Base-by-base conservation (phyloP, 2,888 invertebrate genomes). In the Drosophila phalerata region DNA sequence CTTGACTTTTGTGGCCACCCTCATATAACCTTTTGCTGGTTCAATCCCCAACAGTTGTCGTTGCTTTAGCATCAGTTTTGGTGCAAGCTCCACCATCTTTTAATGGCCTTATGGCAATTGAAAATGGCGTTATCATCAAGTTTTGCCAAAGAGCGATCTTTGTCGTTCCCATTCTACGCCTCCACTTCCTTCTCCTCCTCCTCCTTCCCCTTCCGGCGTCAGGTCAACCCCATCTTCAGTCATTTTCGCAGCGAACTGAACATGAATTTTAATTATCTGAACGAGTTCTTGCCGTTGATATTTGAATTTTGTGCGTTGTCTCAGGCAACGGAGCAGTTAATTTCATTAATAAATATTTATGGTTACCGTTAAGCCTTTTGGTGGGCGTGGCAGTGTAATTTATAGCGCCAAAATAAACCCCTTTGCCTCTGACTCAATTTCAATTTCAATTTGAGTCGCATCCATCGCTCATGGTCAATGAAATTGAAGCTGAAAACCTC, bases 291-390 rank as follows among this genome's bases (percentile, higher is more conserved):
- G 81, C 57, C 75, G 83, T 64, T 85, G 77, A 85, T 90, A 84
- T 81, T 80, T 81, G 78, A 88, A 90, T 84, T 82, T 88, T 81
- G 76, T 78, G 76, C 74, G 76, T 81, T 79, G 73, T 70, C 28
- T 28, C 69, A 75, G 76, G 25, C 22, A 68, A 77, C 79, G 66
- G 32, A 45, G 71, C 74, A 77, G 91, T 91, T 91, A 91, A 91
- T 91, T 91, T 88, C 85, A 89, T 90, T 91, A 91, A 91, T 89
- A 91, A 89, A 91, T 91, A 91, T 91, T 91, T 91, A 91, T 91
- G 90, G 83, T 73, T 72, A 71, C 72, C 63, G 73, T 69, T 75
- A 74, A 78, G 78, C 78, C 74, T 78, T 61, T 62, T 17, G 5
- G 25, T 19, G 53, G 81, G 63, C 80, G 76, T 81, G 73, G 80